Evolutionary conservation across 2,797 vertebrate genomes (phyloP).

Genomic region (Sphenopsis melanotis): DNA sequence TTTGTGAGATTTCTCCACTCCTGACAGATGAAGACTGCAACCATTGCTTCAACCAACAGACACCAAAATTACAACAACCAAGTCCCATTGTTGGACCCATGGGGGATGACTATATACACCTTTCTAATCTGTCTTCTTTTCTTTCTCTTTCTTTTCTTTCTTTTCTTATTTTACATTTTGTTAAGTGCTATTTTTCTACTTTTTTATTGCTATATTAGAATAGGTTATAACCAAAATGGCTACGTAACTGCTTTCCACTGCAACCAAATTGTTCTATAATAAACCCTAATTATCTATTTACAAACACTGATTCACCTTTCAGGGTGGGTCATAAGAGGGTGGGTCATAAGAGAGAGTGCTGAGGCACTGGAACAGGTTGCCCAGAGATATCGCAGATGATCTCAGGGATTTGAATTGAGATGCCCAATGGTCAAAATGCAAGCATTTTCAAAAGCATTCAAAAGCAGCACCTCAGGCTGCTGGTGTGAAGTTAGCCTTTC

Average conservation of each 20-base stretch:
- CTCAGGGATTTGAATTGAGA: not conserved
- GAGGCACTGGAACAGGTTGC: not conserved
- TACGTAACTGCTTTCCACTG: not conserved
- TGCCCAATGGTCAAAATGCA: not conserved
- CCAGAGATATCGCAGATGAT: not conserved
- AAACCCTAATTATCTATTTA: not conserved
- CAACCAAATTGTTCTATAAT: not conserved
- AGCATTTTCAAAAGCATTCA: too few relatives aligned
- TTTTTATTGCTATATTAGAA: not conserved
- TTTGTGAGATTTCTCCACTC: not conserved
- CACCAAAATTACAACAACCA: not conserved
- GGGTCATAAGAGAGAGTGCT: not conserved
- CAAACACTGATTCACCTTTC: not conserved
- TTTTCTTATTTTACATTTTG: not conserved
- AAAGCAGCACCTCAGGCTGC: not conserved
- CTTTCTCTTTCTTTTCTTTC: too few relatives aligned
- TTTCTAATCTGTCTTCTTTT: not conserved
- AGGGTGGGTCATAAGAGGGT: not conserved
- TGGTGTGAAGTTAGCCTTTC: not conserved
- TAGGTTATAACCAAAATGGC: not conserved
- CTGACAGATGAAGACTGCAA: not conserved
- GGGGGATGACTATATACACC: not conserved
- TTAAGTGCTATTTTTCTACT: not conserved
- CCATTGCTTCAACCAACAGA: not conserved
- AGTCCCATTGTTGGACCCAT: not conserved